Percentiles rank a stretch among this genome's conserved stretches.
Evolutionary conservation across 2,888 invertebrate genomes (phyloP).

Genomic region (Zaprionus obscuricornis): DNA sequence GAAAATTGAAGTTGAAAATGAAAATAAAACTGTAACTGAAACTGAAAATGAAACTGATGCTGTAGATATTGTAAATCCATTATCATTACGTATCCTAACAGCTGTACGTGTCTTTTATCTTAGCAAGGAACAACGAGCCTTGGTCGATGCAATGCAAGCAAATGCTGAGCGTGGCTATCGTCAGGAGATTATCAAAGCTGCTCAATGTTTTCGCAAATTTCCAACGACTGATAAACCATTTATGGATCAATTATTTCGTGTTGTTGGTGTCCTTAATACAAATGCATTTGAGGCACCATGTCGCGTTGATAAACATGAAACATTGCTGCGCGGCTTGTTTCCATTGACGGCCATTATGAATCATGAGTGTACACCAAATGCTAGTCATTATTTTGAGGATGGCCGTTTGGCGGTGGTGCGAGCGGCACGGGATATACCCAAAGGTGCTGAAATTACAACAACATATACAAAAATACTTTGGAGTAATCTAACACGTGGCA

Average conservation of each 20-base stretch:
- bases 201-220: conserved; percentile 81
- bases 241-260: conserved; percentile 79
- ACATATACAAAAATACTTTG: conserved; percentile 89
- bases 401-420: conserved; percentile 86
- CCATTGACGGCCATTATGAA: conserved; percentile 88
- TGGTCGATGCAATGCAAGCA: conserved; percentile 82
- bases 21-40: no score
- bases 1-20: no score
- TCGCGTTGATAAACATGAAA: conserved; percentile 75
- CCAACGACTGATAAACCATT: conserved; percentile 80
- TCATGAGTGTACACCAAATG: conserved; percentile 90
- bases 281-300: conserved; percentile 83
- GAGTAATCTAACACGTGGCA: conserved; percentile 88
- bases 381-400: conserved; percentile 87
- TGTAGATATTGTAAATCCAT: conserved; percentile 67
- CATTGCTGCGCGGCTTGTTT: conserved; percentile 87
- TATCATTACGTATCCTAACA: conserved; percentile 80
- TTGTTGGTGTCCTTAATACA: conserved; percentile 83
- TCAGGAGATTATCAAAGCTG: conserved; percentile 80
- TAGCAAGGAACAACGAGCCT: conserved; percentile 73
- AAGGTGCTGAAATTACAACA: conserved; percentile 88
- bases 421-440: conserved; percentile 86
- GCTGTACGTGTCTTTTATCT: conserved; percentile 81
- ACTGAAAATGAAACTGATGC: background rate
- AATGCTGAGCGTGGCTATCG: conserved; percentile 81